phyloP scores from a whole-genome alignment of 2,113 vertebrate genomes.

The Panurus biarmicus region DNA sequence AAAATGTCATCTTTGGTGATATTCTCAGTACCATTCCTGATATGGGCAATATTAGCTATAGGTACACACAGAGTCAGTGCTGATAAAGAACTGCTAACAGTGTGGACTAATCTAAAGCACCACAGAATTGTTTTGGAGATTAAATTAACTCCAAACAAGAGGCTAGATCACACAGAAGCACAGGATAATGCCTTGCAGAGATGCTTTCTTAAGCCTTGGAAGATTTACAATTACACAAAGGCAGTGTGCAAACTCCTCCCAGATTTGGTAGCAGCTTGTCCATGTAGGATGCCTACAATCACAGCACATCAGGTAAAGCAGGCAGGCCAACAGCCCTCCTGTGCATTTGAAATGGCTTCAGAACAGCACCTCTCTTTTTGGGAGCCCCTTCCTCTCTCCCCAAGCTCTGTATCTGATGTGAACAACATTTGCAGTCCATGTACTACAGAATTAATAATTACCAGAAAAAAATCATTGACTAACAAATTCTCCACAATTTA shows the following conservation, averaged over 20 bases:
- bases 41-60: not conserved
- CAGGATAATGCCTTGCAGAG: not conserved
- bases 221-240: not conserved
- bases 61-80: not conserved
- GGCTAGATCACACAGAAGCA: not conserved
- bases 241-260: not conserved
- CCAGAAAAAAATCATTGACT: not conserved
- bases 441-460: not conserved
- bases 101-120: not conserved
- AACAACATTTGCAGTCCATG: not conserved
- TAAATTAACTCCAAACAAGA: not conserved
- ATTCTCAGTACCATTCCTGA: not conserved
- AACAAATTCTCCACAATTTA: not conserved
- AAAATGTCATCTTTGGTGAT: not conserved
- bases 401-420: fast-evolving
- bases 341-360: not conserved
- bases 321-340: not conserved
- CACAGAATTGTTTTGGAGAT: not conserved
- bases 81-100: not conserved
- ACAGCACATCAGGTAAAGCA: fast-evolving
- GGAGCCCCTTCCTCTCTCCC: not conserved
- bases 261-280: not conserved
- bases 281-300: not conserved
- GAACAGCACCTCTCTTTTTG: not conserved
- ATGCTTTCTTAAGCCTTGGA: not conserved